Base-by-base conservation (phyloP, 2,113 vertebrate genomes). In the Trogon surrucura region DNA sequence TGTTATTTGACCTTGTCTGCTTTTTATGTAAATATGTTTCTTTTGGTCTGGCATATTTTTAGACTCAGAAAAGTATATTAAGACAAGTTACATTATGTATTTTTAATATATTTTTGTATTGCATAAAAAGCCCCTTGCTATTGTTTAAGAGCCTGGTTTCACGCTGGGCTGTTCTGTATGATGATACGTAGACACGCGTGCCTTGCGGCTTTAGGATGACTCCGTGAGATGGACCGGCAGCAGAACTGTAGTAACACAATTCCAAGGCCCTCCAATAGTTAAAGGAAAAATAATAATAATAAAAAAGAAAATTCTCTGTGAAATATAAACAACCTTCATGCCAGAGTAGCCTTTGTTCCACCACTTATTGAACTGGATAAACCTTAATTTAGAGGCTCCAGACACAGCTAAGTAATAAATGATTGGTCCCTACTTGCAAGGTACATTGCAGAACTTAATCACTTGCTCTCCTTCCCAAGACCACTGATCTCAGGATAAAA, bases 1-100 rank as follows among this genome's bases (percentile, higher is more conserved):
- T 99, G 98, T 99, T 99, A 98, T 98, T 99, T 99, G 99, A 99
- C 99, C 99, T 99, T 99, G 99, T 99, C 99, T 99, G 99, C 99
- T 99, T 99, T 99, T 99, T 99, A 99, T 99, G 99, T 99, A 99
- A 99, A 99, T 99, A 98, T 98, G 98, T 98, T 98, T 98, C 98
- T 98, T 98, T 98, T 98, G 97, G 98, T 98, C 98, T 98, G 98
- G 98, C 98, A 98, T 98, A 98, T 98, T 98, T 98, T 98, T 98
- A 98, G 98, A 98, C 98, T 98, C 98, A 97, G 98, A 98, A 98
- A 98, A 98, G 98, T 98, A 98, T 98, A 98, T 98, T 98, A 98
- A 98, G 98, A 98, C 98, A 98, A 98, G 98, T 98, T 98, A 98
- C 97, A 98, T 98, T 98, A 98, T 98, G 98, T 98, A 98, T 98